Percentiles rank a stretch among this genome's conserved stretches.
Conservation (phyloP, 1,140 invertebrate species). For the Parasteatoda tepidariorum region DNA sequence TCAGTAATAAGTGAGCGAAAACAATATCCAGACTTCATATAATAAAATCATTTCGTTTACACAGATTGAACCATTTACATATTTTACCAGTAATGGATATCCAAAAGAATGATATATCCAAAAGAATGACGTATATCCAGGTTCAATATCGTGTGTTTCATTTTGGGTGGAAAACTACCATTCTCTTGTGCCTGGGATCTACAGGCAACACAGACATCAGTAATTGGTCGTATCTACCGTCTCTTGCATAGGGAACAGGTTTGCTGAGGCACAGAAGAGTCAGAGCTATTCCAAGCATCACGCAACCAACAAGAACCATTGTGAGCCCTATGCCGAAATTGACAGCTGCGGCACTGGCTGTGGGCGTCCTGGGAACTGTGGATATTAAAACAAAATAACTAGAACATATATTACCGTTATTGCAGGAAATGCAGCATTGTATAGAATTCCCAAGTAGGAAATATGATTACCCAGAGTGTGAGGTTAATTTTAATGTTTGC, state of each 20-base stretch:
- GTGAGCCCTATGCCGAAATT: constrained; percentile 51
- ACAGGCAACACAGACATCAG: constrained; percentile 43
- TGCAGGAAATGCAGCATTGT: background rate
- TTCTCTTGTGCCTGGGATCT: background rate
- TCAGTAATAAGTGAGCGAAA: no score
- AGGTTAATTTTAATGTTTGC: no score
- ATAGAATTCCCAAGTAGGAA: background rate
- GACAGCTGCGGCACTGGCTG: constrained; percentile 27
- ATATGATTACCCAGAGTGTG: background rate
- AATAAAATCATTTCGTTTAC: no score
- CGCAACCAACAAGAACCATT: constrained; percentile 47
- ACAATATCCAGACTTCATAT: no score
- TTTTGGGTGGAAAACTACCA: constrained; percentile 3
- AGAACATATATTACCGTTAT: background rate
- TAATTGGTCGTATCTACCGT: constrained; percentile 35
- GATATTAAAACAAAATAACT: background rate
- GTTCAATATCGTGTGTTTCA: no score
- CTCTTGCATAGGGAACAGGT: constrained; percentile 21
- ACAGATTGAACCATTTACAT: no score
- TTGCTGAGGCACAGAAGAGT: constrained; percentile 21
- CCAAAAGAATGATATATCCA: no score
- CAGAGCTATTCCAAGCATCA: constrained; percentile 26
- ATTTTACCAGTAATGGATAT: no score
- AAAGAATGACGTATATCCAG: no score
- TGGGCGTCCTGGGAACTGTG: constrained; percentile 17